phyloP scores from a whole-genome alignment of 1,140 invertebrate genomes.

The Diploscapter pachys region DNA sequence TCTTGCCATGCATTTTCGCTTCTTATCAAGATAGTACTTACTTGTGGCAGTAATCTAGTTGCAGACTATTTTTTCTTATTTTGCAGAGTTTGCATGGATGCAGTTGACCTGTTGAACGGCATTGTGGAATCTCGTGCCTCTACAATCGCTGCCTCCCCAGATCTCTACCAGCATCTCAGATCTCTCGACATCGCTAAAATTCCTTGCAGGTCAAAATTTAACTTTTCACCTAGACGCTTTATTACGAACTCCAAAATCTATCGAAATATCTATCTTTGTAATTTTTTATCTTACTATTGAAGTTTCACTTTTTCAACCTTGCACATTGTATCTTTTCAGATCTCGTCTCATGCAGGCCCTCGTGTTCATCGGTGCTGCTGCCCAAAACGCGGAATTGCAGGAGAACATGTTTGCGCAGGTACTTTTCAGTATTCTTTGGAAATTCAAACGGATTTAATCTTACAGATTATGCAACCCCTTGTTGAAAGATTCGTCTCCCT shows the following conservation, averaged over 20 bases:
- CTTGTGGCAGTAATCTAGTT: too few relatives aligned
- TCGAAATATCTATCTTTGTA: too few relatives aligned
- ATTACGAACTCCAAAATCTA: too few relatives aligned
- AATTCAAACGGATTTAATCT: neutral
- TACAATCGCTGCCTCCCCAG: slow-evolving; percentile 15
- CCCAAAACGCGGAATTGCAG: slow-evolving; percentile 24
- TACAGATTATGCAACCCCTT: slow-evolving; percentile 31
- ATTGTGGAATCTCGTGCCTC: slow-evolving; percentile 24
- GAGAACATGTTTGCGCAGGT: slow-evolving; percentile 34
- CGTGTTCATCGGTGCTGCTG: slow-evolving; percentile 32
- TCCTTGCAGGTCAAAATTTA: slow-evolving; percentile 15
- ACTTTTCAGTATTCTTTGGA: neutral
- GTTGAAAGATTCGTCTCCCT: slow-evolving; percentile 18
- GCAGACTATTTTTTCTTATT: slow-evolving; percentile 4
- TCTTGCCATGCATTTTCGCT: neutral
- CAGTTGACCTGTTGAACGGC: slow-evolving; percentile 15
- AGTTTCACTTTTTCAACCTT: too few relatives aligned
- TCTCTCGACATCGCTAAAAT: slow-evolving; percentile 16
- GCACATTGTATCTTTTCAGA: neutral
- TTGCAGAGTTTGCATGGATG: slow-evolving; percentile 33
- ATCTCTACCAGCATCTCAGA: slow-evolving; percentile 7
- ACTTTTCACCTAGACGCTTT: too few relatives aligned
- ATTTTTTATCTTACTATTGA: too few relatives aligned
- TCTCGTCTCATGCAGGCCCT: slow-evolving; percentile 30
- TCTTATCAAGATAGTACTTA: too few relatives aligned